Evolutionary conservation across 2,113 vertebrate genomes (phyloP).

Genomic region (Antechinus flavipes): DNA sequence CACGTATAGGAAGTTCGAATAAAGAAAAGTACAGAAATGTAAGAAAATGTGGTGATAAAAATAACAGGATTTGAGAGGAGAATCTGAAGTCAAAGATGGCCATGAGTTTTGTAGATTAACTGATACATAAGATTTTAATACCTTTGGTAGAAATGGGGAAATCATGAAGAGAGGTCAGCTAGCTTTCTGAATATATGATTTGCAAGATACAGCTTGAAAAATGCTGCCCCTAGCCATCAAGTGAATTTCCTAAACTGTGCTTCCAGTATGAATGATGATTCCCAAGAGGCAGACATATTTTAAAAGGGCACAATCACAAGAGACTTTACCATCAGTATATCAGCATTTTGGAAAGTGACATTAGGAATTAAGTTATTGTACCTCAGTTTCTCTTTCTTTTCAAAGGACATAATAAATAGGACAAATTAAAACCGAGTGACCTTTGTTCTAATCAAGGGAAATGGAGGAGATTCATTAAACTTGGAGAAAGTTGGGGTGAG

Average conservation of each 20-base stretch:
- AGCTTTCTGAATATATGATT: constrained; percentile 5
- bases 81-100: background rate
- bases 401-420: constrained; percentile 27
- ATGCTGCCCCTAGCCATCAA: constrained; percentile 34
- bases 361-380: background rate
- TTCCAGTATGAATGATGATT: constrained; percentile 15
- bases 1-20: background rate
- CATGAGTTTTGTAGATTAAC: background rate
- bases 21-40: background rate
- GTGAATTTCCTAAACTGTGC: constrained; percentile 30
- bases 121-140: background rate
- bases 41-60: background rate
- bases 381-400: constrained; percentile 30
- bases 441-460: constrained; percentile 19
- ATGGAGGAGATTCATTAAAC: background rate
- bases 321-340: background rate
- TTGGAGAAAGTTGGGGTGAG: background rate
- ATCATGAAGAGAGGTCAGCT: background rate
- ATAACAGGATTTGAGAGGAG: background rate
- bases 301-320: constrained; percentile 23
- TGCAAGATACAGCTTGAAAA: background rate
- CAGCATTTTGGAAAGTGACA: constrained; percentile 13
- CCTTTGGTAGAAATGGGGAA: background rate
- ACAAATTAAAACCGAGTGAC: constrained; percentile 21
- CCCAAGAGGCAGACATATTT: constrained; percentile 31